These are phyloP conservation scores for Coelopa frigida DNA, from an alignment of 1,140 invertebrate species.

Conservation along the genomic window DNA sequence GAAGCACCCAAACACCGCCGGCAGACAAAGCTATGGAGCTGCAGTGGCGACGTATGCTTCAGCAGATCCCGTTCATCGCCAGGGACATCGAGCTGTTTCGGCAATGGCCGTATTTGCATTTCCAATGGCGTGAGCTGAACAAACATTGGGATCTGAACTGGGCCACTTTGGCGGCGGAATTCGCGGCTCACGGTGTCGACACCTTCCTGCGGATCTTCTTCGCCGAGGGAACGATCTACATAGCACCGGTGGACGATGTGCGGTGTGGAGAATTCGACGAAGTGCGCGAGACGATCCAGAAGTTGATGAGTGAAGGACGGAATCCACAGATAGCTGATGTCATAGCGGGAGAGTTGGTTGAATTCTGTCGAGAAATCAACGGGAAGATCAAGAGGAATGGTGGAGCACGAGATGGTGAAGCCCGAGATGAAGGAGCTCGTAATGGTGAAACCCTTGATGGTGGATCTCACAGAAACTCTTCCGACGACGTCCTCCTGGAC, in stretches of 20 bases:
- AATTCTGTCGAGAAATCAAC: slow-evolving; percentile 26
- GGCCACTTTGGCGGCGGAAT: slow-evolving; percentile 25
- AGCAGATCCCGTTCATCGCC: slow-evolving; percentile 23
- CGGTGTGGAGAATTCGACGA: too few species aligned
- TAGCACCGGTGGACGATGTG: slow-evolving; percentile 23
- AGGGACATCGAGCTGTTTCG: slow-evolving; percentile 12
- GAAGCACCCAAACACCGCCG: neutral
- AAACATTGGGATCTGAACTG: slow-evolving; percentile 24
- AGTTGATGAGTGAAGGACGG: slow-evolving; percentile 11
- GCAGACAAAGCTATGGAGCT: neutral
- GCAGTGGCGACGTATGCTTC: slow-evolving; percentile 20
- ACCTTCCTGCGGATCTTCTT: slow-evolving; percentile 33
- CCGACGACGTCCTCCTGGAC: slow-evolving; percentile 21
- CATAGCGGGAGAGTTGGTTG: slow-evolving; percentile 25
- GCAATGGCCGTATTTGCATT: slow-evolving; percentile 26
- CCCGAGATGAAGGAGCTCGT: neutral
- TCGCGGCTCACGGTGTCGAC: slow-evolving; percentile 29
- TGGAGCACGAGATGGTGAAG: neutral
- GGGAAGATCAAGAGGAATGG: slow-evolving; percentile 30
- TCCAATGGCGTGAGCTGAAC: slow-evolving; percentile 24
- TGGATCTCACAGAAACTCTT: neutral
- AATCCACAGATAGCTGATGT: slow-evolving; percentile 23
- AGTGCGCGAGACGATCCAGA: slow-evolving; percentile 9
- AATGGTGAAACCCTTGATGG: neutral
- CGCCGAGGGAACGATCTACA: slow-evolving; percentile 28